Evolutionary conservation across 2,888 invertebrate genomes (phyloP), one percentile per base, ranked within the genome.

Genomic region (Ctenicera cuprea): DNA sequence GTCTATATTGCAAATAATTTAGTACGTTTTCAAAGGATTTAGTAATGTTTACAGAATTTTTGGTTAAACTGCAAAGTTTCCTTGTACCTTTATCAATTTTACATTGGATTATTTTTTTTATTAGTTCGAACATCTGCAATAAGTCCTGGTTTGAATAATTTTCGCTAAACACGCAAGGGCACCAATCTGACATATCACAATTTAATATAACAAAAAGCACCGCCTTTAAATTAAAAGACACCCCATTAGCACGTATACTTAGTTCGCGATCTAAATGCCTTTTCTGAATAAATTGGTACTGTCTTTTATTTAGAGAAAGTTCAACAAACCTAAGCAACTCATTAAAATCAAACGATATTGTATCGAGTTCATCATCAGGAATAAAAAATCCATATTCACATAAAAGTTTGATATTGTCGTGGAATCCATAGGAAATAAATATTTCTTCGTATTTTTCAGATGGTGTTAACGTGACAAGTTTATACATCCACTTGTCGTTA

Each of bases 371-470:
- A 88, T 95, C 96, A 5, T 87, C 83, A 0, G 91, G 89, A 74
- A 94, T 85, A 80, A 91, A 92, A 86, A 97, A 97, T 0, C 97
- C 97, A 88, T 97, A 97, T 82, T 97, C 95, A 0, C 93, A 88
- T 37, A 95, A 90, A n/a, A 97, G 88, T 85, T 94, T 94, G 0
- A 91, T 85, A 87, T 95, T 97, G 80, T 93, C 91, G 84, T 96
- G 94, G 43, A 92, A 89, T 0, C 97, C 97, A 84, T 97, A 97
- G 80, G 94, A 95, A 80, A 97, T 97, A 85, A 95, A 97, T 67
- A 96, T 92, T 88, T 97, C 94, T 41, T 92, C 88, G 84, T 91
- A 91, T 69, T 90, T 89, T 64, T 89, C 86, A 83, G 92, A 92
- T 1, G 85, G 78, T 66, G 85, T 88, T 45, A 87, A 83, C 1